A percentile compares a stretch with the other conserved stretches of the same genome.
phyloP scores from a whole-genome alignment of 2,888 invertebrate genomes.

The Noctua pronuba region DNA sequence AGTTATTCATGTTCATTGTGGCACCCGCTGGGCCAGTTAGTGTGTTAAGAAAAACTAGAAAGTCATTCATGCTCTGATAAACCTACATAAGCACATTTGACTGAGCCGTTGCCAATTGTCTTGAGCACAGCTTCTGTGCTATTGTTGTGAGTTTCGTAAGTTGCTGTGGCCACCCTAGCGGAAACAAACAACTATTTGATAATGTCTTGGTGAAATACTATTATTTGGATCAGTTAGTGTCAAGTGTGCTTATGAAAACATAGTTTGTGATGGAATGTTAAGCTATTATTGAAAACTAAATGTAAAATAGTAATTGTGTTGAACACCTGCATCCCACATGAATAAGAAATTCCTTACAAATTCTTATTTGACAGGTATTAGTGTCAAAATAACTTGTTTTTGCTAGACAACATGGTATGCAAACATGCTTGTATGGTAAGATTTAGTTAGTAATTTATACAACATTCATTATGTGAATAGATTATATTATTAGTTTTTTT shows the following conservation, averaged over 20 bases:
- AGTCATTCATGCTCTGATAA: conserved; percentile 90
- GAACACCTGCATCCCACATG: conserved; percentile 31
- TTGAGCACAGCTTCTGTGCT: conserved; percentile 83
- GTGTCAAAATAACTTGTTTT: conserved; percentile 32
- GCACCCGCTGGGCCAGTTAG: conserved; percentile 59
- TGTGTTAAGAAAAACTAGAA: conserved; percentile 83
- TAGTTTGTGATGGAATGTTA: conserved; percentile 31
- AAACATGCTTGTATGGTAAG: conserved; percentile 29
- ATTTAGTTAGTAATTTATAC: conserved; percentile 22
- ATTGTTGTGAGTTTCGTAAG: conserved; percentile 87
- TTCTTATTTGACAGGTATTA: conserved; percentile 57
- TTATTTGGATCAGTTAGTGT: conserved; percentile 40
- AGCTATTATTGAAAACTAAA: conserved; percentile 21
- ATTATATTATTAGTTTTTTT: neutral
- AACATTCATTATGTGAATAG: conserved; percentile 1
- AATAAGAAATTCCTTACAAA: conserved; percentile 40
- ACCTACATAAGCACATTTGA: conserved; percentile 83
- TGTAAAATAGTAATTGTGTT: conserved; percentile 25
- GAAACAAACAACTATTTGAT: conserved; percentile 74
- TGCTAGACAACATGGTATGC: conserved; percentile 16
- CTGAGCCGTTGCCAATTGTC: conserved; percentile 84
- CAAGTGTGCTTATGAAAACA: conserved; percentile 35
- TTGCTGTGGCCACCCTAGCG: conserved; percentile 78
- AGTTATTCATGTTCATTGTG: conserved; percentile 51
- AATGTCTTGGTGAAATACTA: conserved; percentile 49